phyloP scores from a whole-genome alignment of 2,113 vertebrate genomes.

The Sinosuthora webbiana region DNA sequence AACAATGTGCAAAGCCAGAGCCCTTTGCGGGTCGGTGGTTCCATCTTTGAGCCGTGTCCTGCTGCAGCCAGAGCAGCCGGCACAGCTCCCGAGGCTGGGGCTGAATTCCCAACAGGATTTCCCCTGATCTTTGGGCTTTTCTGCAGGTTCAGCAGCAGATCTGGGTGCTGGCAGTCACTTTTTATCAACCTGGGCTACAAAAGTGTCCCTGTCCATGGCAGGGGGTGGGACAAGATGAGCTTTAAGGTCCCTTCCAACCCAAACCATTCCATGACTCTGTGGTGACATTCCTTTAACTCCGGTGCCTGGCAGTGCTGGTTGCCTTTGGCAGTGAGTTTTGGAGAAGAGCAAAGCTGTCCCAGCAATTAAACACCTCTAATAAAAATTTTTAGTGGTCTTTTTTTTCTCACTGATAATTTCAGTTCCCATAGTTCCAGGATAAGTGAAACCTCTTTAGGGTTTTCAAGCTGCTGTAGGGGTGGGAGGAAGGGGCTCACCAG shows the following conservation, averaged over 20 bases:
- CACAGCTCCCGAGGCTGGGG: fast-evolving
- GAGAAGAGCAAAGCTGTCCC: not conserved
- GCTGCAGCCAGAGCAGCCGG: not conserved
- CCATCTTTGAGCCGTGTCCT: fast-evolving
- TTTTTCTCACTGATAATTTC: not conserved
- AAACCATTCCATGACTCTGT: not conserved
- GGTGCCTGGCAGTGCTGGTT: not conserved
- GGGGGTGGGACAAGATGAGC: not conserved
- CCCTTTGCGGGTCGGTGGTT: not conserved
- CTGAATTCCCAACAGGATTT: not conserved
- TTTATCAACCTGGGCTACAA: not conserved
- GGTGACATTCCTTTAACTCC: not conserved
- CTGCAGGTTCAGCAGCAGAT: not conserved
- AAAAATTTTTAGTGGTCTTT: fast-evolving
- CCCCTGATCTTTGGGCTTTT: not conserved
- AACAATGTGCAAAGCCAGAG: not conserved
- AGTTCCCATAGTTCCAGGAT: not conserved
- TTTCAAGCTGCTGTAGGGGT: not conserved
- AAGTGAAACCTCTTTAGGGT: not conserved
- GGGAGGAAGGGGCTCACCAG: not conserved
- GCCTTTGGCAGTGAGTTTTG: not conserved
- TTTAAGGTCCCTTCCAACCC: not conserved
- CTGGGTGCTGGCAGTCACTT: not conserved
- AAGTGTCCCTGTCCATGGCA: not conserved
- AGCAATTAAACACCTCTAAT: not conserved